Evolutionary conservation across 2,113 vertebrate species (phyloP), one percentile per base, ranked within the genome.

Genomic region (Xiphophorus maculatus): DNA sequence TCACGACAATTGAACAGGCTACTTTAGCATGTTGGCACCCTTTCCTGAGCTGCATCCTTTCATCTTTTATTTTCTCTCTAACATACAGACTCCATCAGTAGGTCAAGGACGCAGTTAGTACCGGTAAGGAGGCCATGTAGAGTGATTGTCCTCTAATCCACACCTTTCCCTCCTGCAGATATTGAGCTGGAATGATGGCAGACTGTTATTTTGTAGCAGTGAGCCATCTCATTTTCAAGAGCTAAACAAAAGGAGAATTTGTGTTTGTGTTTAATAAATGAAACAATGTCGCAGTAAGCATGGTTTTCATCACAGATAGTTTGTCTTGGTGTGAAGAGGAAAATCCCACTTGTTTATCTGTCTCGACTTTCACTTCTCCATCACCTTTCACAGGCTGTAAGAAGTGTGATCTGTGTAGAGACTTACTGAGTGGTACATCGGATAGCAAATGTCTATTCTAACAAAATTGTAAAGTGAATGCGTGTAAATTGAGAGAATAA

Each of bases 101-200:
- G 86, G 86, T 89, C 90, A 91, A 92, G 91, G 89, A 90, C 84
- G 33, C 64, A 33, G 77, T 80, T 61, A 62, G 68, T 58, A 72
- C 51, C 1, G 13, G 83, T 84, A 90, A 87, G 71, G 80, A 90
- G 87, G 87, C 73, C 87, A 77, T 44, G 63, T 83, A 51, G 73
- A 63, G 83, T 72, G 76, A 81, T 78, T 67, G 80, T 72, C 74
- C 84, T 54, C 25, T 77, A 82, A 70, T 80, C 79, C 64, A 33
- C 63, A 63, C 44, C 66, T 29, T 54, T 69, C 68, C 14, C 77
- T 63, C 70, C 48, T 58, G n/a, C 48, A 54, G 13, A 63, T 25
- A 44, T 27, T 54, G 12, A 28, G 6, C 33, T 32, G 37, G 84
- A 69, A 71, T n/a, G 22, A 77, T 33, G 35, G 61, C 65, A 35